These are phyloP conservation scores for Melieria omissa DNA, from an alignment of 2,888 invertebrate species.

Conservation along the genomic window DNA sequence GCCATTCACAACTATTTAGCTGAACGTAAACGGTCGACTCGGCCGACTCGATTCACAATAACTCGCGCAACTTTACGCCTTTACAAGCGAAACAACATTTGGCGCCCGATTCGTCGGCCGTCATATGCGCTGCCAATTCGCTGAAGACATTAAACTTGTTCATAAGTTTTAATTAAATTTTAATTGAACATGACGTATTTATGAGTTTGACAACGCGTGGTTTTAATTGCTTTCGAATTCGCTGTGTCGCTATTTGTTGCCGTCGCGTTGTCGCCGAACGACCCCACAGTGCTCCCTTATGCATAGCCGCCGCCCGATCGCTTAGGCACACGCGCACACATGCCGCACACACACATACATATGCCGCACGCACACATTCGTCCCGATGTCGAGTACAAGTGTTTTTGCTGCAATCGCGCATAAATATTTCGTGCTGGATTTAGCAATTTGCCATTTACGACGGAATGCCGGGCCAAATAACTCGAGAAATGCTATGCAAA, in stretches of 20 bases:
- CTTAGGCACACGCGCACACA: neutral
- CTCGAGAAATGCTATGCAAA: no score
- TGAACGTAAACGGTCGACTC: no score
- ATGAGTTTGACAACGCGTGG: conserved; percentile 53
- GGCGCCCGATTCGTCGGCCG: no score
- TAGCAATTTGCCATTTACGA: neutral
- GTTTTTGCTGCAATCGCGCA: neutral
- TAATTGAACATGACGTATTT: conserved; percentile 61
- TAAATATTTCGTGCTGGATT: neutral
- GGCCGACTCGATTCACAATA: no score
- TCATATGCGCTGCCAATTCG: no score
- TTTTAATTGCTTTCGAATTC: conserved; percentile 41
- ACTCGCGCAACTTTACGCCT: no score
- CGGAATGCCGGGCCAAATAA: neutral
- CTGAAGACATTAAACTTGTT: conserved; percentile 42
- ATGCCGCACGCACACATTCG: neutral
- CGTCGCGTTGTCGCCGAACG: neutral
- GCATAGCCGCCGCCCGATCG: no score
- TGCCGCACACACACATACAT: neutral
- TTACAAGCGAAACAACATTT: no score
- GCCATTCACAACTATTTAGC: no score
- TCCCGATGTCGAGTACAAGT: neutral
- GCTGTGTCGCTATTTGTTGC: conserved; percentile 3
- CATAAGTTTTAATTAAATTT: conserved; percentile 56
- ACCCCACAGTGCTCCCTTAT: no score